phyloP scores from a whole-genome alignment of 53 echinoderm and acorn worm species.

The Echinarachnius parma region DNA sequence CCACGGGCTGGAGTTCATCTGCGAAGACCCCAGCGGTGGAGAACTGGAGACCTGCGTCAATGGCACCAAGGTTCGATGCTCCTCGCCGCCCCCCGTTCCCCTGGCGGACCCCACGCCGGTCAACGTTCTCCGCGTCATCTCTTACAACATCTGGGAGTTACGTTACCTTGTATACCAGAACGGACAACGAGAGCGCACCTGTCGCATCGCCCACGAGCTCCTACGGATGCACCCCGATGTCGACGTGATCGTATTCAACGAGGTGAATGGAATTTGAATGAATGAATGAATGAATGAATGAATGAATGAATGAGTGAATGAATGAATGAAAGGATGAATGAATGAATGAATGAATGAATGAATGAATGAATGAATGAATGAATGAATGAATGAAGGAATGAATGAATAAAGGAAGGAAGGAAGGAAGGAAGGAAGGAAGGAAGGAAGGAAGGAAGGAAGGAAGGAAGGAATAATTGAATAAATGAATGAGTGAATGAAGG shows the following conservation, averaged over 20 bases:
- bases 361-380: too few species aligned
- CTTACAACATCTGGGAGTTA: constrained; percentile 90
- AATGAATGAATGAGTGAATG: too few species aligned
- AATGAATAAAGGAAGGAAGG: too few species aligned
- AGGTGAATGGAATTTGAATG: too few species aligned
- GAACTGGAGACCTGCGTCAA: constrained; percentile 40
- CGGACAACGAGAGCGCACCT: constrained; percentile 88
- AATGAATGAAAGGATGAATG: too few species aligned
- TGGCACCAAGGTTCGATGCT: constrained; percentile 70
- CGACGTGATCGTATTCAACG: constrained; percentile 84
- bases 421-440: too few species aligned
- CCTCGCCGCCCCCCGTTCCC: constrained; percentile 47
- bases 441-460: too few species aligned
- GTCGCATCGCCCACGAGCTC: constrained; percentile 69
- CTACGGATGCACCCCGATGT: constrained; percentile 68
- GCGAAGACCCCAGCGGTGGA: constrained; percentile 54
- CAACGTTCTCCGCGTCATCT: constrained; percentile 62
- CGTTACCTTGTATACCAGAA: constrained; percentile 64
- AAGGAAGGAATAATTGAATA: too few species aligned
- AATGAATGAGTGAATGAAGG: too few species aligned
- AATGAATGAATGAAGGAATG: too few species aligned
- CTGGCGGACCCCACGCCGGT: constrained; percentile 58
- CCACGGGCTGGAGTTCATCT: constrained; percentile 77
- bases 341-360: too few species aligned
- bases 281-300: too few species aligned